phyloP scores from a whole-genome alignment of 2,888 invertebrate species.

The Sturmia bella region DNA sequence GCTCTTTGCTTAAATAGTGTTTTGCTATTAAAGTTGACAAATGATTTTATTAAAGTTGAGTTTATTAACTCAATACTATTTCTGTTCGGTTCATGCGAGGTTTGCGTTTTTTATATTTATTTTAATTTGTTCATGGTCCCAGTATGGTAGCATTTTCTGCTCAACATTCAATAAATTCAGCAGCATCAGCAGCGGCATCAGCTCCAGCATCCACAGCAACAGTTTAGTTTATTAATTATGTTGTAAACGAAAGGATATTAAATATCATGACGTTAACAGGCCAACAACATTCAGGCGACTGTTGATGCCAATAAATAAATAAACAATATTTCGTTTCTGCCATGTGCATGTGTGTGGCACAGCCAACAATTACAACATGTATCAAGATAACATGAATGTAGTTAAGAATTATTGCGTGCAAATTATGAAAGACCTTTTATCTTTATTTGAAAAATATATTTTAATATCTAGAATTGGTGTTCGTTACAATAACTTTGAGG shows the following conservation, averaged over 20 bases:
- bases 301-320: conserved; percentile 62
- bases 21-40: conserved; percentile 68
- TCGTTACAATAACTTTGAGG: not conserved
- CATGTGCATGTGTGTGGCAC: conserved; percentile 39
- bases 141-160: conserved; percentile 24
- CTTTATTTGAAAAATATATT: not conserved
- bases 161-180: not conserved
- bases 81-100: conserved; percentile 38
- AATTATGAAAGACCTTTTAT: conserved; percentile 14
- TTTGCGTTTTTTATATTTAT: not conserved
- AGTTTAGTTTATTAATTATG: conserved; percentile 68
- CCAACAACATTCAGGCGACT: conserved; percentile 60
- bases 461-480: conserved; percentile 16
- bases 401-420: conserved; percentile 54
- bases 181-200: conserved; percentile 7
- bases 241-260: conserved; percentile 69
- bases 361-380: not conserved
- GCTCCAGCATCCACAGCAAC: conserved; percentile 8
- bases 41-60: conserved; percentile 70
- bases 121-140: conserved; percentile 31
- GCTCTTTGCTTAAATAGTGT: conserved; percentile 24
- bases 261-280: conserved; percentile 68
- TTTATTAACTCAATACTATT: conserved; percentile 68
- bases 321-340: conserved; percentile 17
- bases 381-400: not conserved